Evolutionary conservation across 1,140 invertebrate genomes (phyloP).

Genomic region (Drosophila ironensis): DNA sequence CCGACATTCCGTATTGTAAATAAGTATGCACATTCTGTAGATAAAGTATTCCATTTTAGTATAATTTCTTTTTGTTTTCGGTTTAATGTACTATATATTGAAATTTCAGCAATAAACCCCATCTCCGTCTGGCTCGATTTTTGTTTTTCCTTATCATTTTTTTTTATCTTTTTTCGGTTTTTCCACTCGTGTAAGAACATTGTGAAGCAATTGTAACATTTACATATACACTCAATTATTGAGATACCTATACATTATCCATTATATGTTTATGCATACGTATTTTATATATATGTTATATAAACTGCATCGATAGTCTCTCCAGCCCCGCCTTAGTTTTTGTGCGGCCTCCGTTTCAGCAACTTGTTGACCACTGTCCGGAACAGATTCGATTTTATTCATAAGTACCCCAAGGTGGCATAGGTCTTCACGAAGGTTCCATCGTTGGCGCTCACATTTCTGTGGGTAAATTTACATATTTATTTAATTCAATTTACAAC

Average conservation of each 20-base stretch:
- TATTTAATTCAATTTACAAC: too few relatives aligned
- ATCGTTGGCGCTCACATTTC: constrained; percentile 90
- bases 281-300: too few relatives aligned
- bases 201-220: constrained; percentile 36
- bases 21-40: constrained; percentile 41
- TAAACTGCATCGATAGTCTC: too few relatives aligned
- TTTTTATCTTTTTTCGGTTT: too few relatives aligned
- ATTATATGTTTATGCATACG: too few relatives aligned
- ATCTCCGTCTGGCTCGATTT: background rate
- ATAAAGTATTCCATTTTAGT: constrained; percentile 44
- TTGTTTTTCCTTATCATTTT: too few relatives aligned
- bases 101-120: constrained; percentile 30
- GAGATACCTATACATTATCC: constrained; percentile 31
- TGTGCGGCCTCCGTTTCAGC: constrained; percentile 52
- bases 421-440: constrained; percentile 95
- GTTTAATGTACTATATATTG: background rate
- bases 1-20: constrained; percentile 38
- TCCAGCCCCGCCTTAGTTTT: constrained; percentile 37
- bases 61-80: background rate
- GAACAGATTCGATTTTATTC: constrained; percentile 82
- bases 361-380: constrained; percentile 61
- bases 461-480: too few relatives aligned
- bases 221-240: constrained; percentile 42
- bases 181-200: constrained; percentile 7
- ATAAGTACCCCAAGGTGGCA: constrained; percentile 93